Base-by-base conservation (phyloP, 2,797 vertebrate species). In the Acanthurus tractus region DNA sequence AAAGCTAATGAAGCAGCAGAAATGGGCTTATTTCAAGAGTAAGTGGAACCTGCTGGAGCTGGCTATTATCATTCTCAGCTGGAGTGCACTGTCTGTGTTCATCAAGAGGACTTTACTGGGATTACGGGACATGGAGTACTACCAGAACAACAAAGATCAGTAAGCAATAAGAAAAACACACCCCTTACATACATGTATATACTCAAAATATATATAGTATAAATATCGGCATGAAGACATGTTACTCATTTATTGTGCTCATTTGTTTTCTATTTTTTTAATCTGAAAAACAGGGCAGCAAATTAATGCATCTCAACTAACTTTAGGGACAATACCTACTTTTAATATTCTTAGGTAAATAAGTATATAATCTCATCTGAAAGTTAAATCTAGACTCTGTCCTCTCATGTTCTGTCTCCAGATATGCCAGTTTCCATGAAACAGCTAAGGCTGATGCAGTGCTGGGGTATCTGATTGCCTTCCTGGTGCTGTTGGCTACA, bases 41-140 rank as follows among this genome's bases (percentile, higher is more conserved):
- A 99, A 97, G 87, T 97, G 96, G 97, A 97, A 98, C 82, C 89
- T 99, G 76, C 89, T 99, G 2, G 98, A 98, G 83, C 13, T 96
- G 64, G 92, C 93, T 4, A 98, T 99, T 67, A 98, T 99, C 79
- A 23, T 97, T 71, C 94, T 97, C 36, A 99, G 98, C 89, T 98
- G 97, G 97, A 97, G 96, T 0, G 96, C 97, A 0, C 79, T 98
- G 65, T 95, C 92, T 0, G 93, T 97, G 81, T 99, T 98, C 85
- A 96, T 97, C 79, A 97, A 97, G 89, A 95, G 96, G 76, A 96
- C 96, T 1, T 76, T 97, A 84, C 88, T 97, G 49, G 97, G 96
- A 2, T 94, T 94, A 8, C 82, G 92, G 23, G 97, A 99, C 76
- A 95, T 99, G 74, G 94, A 92, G 42, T 95, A 88, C 89, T 99